Conservation (phyloP, 2,888 invertebrate species). For the Dasypogon diadema region DNA sequence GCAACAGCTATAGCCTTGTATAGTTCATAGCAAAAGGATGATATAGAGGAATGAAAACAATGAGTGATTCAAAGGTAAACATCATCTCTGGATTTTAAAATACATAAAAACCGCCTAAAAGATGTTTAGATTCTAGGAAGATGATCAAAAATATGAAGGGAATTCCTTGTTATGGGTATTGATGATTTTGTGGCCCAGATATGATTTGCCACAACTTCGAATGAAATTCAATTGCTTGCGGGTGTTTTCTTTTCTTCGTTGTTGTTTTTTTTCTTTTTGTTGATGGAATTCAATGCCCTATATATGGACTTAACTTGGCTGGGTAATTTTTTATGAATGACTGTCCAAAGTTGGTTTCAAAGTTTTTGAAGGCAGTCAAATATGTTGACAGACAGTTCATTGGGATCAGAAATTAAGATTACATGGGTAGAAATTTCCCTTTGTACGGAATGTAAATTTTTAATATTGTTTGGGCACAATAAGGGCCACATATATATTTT, state of each 20-base stretch:
- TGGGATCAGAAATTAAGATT: no score
- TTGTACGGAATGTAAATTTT: no score
- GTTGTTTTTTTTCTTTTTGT: no score
- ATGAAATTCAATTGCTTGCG: not conserved
- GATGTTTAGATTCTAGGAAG: slow-evolving; percentile 2
- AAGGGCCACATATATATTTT: no score
- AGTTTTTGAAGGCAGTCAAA: not conserved
- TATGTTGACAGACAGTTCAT: no score
- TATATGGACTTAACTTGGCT: not conserved
- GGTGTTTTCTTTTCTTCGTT: not conserved
- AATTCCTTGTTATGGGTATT: not conserved
- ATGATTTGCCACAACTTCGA: not conserved
- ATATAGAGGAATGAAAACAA: slow-evolving; percentile 37
- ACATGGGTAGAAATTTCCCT: no score
- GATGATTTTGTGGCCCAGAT: slow-evolving; percentile 12
- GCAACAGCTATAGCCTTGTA: not conserved
- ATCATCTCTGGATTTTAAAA: slow-evolving; percentile 20
- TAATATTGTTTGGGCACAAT: no score
- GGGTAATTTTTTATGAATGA: not conserved
- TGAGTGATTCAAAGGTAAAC: slow-evolving; percentile 35
- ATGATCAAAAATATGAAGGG: slow-evolving; percentile 9
- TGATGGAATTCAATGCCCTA: not conserved
- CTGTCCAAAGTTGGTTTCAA: not conserved
- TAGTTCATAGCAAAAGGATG: slow-evolving; percentile 29
- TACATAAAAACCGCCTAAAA: slow-evolving; percentile 17